Conservation (phyloP, 2,113 vertebrate species). For the Rhodinocichla rosea region DNA sequence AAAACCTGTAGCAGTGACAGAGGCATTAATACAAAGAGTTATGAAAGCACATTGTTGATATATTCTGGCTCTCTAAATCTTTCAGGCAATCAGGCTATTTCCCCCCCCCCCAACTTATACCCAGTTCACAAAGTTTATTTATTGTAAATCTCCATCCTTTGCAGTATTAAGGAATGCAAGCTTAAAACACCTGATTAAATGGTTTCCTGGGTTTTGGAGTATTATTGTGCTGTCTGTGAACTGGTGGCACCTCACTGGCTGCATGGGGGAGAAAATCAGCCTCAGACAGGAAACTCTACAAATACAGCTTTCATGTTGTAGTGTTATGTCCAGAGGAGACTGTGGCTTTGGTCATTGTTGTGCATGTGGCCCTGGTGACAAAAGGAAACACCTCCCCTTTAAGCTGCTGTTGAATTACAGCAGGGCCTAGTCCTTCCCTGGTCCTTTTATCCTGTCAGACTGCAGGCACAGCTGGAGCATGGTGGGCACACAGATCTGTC, state of each 20-base stretch:
- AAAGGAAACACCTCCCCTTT: neutral
- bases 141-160: neutral
- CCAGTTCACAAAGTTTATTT: neutral
- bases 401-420: neutral
- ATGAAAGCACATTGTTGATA: neutral
- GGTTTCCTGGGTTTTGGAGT: neutral
- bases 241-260: neutral
- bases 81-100: neutral
- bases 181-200: neutral
- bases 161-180: neutral
- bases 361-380: neutral
- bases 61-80: neutral
- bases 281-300: neutral
- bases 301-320: neutral
- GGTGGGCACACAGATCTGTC: neutral
- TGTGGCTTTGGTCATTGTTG: neutral
- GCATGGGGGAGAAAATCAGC: neutral
- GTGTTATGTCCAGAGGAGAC: neutral
- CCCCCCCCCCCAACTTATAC: rapidly evolving
- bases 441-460: neutral
- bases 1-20: neutral
- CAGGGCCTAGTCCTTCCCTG: neutral
- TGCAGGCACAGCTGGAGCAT: neutral
- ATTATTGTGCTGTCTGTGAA: neutral
- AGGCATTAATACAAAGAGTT: neutral